Conservation (phyloP, 2,888 invertebrate genomes). For the Lutraria lutraria region DNA sequence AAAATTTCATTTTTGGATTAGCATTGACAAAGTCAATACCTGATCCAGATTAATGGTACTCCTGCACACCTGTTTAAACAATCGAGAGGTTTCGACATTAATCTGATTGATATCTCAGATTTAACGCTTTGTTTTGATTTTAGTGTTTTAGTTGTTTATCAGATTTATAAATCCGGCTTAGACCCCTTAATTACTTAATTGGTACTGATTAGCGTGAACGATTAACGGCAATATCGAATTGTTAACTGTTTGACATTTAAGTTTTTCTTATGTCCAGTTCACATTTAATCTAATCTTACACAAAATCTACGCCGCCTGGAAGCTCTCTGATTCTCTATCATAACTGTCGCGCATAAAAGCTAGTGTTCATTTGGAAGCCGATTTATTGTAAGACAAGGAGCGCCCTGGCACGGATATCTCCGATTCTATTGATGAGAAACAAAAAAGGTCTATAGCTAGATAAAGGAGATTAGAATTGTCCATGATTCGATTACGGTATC, state of each 20-base stretch:
- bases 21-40: background rate
- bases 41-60: background rate
- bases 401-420: background rate
- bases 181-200: background rate
- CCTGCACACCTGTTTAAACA: background rate
- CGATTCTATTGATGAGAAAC: background rate
- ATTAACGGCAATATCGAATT: background rate
- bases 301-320: background rate
- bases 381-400: background rate
- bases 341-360: background rate
- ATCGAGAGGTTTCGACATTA: background rate
- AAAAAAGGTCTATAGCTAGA: conserved; percentile 8
- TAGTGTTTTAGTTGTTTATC: background rate
- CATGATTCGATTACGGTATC: conserved; percentile 36
- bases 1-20: background rate
- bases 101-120: background rate
- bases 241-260: background rate
- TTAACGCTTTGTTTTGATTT: background rate
- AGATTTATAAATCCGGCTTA: background rate
- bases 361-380: background rate
- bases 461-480: conserved; percentile 20
- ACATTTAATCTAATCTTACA: background rate
- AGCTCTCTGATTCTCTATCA: background rate
- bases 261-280: background rate
- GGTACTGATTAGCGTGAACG: background rate